Evolutionary conservation across 2,888 invertebrate species (phyloP).

Genomic region (Panzeria rudis): DNA sequence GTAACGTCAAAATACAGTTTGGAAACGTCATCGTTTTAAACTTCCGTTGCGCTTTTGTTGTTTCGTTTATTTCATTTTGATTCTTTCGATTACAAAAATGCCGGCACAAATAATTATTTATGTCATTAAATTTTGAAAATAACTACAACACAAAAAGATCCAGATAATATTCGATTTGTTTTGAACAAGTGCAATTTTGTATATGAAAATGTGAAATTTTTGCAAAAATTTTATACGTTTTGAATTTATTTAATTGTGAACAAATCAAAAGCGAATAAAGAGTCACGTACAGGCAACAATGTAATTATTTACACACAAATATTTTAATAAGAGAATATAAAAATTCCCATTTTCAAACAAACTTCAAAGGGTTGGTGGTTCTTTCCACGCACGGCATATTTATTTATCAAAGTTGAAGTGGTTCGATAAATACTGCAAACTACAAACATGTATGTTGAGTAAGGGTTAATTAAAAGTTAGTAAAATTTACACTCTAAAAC

Average conservation of each 20-base stretch:
- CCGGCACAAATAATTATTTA: constrained; percentile 66
- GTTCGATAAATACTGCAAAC: no score
- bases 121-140: constrained; percentile 48
- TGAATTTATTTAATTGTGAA: background rate
- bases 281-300: background rate
- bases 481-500: no score
- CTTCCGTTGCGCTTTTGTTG: constrained; percentile 65
- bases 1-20: constrained; percentile 32
- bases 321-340: no score
- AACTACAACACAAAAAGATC: constrained; percentile 14
- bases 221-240: background rate
- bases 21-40: constrained; percentile 65
- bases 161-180: constrained; percentile 43
- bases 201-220: background rate
- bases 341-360: no score
- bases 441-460: no score
- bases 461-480: no score
- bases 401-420: no score
- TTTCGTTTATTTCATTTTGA: constrained; percentile 31
- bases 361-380: no score
- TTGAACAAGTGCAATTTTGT: constrained; percentile 31
- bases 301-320: no score
- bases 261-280: background rate
- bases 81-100: constrained; percentile 49
- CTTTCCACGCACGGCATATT: no score